phyloP scores from a whole-genome alignment of 2,888 invertebrate genomes.

The Platerodrilus igneus region DNA sequence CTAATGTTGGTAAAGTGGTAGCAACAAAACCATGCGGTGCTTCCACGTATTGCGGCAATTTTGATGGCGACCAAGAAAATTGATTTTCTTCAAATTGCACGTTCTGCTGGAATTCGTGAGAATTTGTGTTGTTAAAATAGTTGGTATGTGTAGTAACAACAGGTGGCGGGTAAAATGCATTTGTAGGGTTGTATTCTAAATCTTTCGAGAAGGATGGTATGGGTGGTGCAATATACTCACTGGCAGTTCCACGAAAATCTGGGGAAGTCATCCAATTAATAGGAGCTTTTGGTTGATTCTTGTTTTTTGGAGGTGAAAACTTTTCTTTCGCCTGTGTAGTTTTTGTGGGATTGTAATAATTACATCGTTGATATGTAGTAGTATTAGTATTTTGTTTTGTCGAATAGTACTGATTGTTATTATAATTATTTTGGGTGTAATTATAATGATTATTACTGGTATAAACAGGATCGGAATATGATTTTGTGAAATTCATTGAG shows the following conservation, averaged over 20 bases:
- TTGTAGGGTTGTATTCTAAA: conserved; percentile 33
- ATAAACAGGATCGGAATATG: conserved; percentile 38
- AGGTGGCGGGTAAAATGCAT: conserved; percentile 33
- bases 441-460: conserved; percentile 39
- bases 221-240: conserved; percentile 47
- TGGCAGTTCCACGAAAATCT: conserved; percentile 45
- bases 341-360: conserved; percentile 15
- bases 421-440: conserved; percentile 30
- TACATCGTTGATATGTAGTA: no score
- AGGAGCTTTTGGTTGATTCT: conserved; percentile 44
- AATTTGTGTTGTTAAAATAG: conserved; percentile 34
- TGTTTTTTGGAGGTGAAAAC: conserved; percentile 1
- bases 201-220: conserved; percentile 49
- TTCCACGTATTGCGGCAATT: conserved; percentile 47
- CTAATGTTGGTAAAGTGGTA: conserved; percentile 56
- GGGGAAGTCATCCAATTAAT: conserved; percentile 63
- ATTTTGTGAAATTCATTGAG: conserved; percentile 29
- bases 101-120: conserved; percentile 33
- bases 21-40: conserved; percentile 47
- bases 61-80: conserved; percentile 56
- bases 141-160: conserved; percentile 29
- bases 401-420: conserved; percentile 15
- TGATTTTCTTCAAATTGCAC: conserved; percentile 47
- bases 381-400: conserved; percentile 9
- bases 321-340: conserved; percentile 13